Evolutionary conservation across 2,888 invertebrate species (phyloP).

Genomic region (Cremastinae sp.): DNA sequence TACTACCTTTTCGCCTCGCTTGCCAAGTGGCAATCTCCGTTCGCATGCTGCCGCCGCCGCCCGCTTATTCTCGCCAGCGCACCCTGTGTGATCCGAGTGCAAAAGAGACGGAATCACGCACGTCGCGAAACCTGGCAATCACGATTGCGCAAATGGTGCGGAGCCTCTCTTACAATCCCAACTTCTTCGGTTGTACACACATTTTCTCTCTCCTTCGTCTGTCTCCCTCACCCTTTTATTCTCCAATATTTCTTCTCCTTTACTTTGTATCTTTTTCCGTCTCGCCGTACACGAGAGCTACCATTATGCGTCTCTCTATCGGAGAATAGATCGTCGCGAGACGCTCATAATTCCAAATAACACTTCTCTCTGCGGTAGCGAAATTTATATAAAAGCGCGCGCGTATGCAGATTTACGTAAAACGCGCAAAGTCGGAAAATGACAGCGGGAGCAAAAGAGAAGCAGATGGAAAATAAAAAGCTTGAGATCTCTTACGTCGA

Average conservation of each 20-base stretch:
- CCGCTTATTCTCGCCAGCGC: too few relatives aligned
- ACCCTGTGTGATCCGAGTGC: too few relatives aligned
- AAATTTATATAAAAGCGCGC: not conserved
- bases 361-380: slow-evolving; percentile 8
- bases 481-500: slow-evolving; percentile 46
- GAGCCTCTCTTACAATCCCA: slow-evolving; percentile 35
- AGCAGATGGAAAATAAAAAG: too few relatives aligned
- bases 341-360: slow-evolving; percentile 43
- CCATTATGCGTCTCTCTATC: slow-evolving; percentile 43
- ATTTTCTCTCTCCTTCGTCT: not conserved
- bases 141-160: slow-evolving; percentile 30
- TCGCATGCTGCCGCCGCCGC: not conserved
- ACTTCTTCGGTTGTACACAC: not conserved
- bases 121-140: slow-evolving; percentile 31
- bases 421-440: not conserved
- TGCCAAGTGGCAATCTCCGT: slow-evolving; percentile 48
- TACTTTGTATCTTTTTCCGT: not conserved
- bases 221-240: too few relatives aligned
- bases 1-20: slow-evolving; percentile 35
- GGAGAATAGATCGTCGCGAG: slow-evolving; percentile 39
- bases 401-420: slow-evolving; percentile 10
- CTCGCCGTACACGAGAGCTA: not conserved
- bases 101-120: slow-evolving; percentile 11
- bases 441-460: too few relatives aligned
- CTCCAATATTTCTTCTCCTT: not conserved